Evolutionary conservation across 2,113 vertebrate genomes (phyloP), one percentile per base, ranked within the genome.

Genomic region (Oreamnos americanus): DNA sequence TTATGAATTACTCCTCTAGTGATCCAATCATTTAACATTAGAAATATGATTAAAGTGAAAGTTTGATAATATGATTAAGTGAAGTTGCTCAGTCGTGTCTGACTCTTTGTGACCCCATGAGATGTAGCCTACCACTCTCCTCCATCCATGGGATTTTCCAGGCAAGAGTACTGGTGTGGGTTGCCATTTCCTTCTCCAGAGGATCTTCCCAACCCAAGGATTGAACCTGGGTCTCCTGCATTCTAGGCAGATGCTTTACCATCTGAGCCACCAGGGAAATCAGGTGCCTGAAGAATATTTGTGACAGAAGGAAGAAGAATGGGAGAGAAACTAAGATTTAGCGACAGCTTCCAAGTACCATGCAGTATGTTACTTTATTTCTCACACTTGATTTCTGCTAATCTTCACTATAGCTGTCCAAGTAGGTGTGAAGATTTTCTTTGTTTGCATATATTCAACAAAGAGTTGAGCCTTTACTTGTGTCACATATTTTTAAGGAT

Each of bases 181-280:
- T 67, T 67, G 33, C 33, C 62, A 67, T 67, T 67, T 67, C 17
- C 7, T 67, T 67, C 64, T 67, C 64, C 64, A 67, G 64, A 67
- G 17, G 17, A 21, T 67, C 8, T 10, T 67, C 8, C 17, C 8
- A 10, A n/a, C 8, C 33, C 64, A 67, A n/a, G 64, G 33, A 21
- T 1, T 4, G 17, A 67, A 67, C 64, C 4, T 0, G 0, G 4
- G 64, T 36, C 33, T 67, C 17, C 17, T 1, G 2, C 33, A 36
- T 36, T 67, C 7, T 2, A 67, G 33, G 16, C 33, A 67, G 7
- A n/a, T 16, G 4, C 16, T 67, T 67, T 67, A 64, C 8, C 2
- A 9, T 67, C 33, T 36, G 17, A 67, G 4, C 17, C 64, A 36
- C 33, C 64, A 67, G 64, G 17, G 64, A 36, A 67, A 67, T 67